A percentile compares a stretch with the other conserved stretches of the same genome.
Evolutionary conservation across 2,888 invertebrate genomes (phyloP).

Genomic region (Torymus texanus): DNA sequence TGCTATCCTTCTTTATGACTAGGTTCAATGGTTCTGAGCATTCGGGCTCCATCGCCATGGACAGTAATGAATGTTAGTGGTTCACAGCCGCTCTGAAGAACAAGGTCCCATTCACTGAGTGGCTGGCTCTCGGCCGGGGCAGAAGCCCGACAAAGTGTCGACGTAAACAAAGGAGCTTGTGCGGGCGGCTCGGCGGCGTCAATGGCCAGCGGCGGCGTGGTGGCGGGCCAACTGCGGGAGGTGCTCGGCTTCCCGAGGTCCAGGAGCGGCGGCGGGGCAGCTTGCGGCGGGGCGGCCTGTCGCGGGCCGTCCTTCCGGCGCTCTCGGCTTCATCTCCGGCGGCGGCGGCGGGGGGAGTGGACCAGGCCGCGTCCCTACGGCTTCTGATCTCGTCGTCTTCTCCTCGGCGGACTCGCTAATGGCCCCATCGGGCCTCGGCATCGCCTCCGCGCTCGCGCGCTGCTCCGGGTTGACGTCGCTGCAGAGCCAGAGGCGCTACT

Average conservation of each 20-base stretch:
- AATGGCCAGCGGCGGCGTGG: too few species aligned
- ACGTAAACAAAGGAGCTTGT: too few species aligned
- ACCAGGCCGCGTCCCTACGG: background rate
- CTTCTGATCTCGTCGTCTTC: background rate
- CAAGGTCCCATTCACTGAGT: too few species aligned
- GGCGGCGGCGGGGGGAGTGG: background rate
- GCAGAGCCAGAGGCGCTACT: background rate
- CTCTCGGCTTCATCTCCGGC: conserved; percentile 10
- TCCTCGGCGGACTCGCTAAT: conserved; percentile 13
- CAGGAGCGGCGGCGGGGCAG: background rate
- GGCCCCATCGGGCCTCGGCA: conserved; percentile 10
- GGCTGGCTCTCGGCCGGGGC: too few species aligned
- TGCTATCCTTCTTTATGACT: conserved; percentile 75
- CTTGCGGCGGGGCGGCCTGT: too few species aligned
- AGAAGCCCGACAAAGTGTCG: too few species aligned
- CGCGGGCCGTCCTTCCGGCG: background rate
- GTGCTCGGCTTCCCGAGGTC: too few species aligned
- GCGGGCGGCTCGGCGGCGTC: too few species aligned
- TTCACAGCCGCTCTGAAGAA: conserved; percentile 19
- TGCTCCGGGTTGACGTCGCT: background rate
- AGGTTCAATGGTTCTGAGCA: conserved; percentile 77
- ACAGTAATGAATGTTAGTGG: conserved; percentile 40
- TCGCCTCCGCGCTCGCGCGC: background rate
- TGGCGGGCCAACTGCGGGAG: too few species aligned
- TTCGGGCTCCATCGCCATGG: conserved; percentile 74